Evolutionary conservation across 2,113 vertebrate genomes (phyloP), one percentile per base, ranked within the genome.

Genomic region (Seriola rivoliana): DNA sequence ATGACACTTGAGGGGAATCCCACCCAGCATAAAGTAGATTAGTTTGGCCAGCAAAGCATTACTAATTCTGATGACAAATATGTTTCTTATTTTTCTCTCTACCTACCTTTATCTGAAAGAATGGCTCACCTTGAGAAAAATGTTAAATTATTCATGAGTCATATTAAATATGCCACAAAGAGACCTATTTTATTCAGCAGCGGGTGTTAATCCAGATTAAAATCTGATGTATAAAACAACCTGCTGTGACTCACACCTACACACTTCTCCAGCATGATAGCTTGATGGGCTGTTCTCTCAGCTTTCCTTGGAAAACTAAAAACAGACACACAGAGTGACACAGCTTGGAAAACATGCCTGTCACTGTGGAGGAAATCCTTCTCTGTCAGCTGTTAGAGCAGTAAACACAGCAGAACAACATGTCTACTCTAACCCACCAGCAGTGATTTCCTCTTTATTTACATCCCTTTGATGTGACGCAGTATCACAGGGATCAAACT

Each of bases 101-200:
- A 82, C 95, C 89, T 42, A 21, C 29, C 29, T 85, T 55, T 80
- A 25, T 75, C 81, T 96, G 90, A 96, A 59, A 92, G 95, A 78
- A 96, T 69, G 95, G 94, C 94, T 96, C 85, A 96, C 96, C 95
- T 90, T 95, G 96, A 93, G 29, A 74, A 90, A 89, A 85, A 76
- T 63, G 68, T 82, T 44, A 75, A 78, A 86, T 78, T 79, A 75
- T 95, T 87, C 23, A 85, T 77, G 87, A 92, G 67, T 77, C 4
- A 48, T 52, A 81, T 85, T 69, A 78, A 85, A 89, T 80, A 78
- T 69, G 64, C 21, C 76, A 84, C 66, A 79, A 70, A 81, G 63
- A 77, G 55, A 71, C 57, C 36, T 12, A 19, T 63, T n/a, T 23
- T 58, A 73, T 66, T 88, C 84, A 80, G 74, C 32, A 13, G 59